phyloP scores from a whole-genome alignment of 2,113 vertebrate species.

The Apteryx mantelli region DNA sequence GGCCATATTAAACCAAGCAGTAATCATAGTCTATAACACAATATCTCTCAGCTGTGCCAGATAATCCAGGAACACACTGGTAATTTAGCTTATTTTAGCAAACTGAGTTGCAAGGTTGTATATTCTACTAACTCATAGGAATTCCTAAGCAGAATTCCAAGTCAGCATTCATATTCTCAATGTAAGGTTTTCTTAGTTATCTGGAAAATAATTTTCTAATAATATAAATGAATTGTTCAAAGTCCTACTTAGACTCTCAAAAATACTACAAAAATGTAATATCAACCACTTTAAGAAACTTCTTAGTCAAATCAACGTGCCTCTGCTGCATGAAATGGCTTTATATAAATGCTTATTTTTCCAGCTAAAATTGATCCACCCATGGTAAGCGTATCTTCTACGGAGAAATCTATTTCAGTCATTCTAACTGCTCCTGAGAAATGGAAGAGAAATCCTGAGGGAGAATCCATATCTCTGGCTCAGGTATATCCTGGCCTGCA shows the following conservation, averaged over 20 bases:
- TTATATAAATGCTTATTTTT: neutral
- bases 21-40: neutral
- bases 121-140: neutral
- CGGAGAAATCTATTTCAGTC: slow-evolving; percentile 78
- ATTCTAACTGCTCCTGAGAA: slow-evolving; percentile 82
- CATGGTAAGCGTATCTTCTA: slow-evolving; percentile 71
- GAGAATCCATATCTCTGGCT: slow-evolving; percentile 69
- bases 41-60: neutral
- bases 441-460: slow-evolving; percentile 76
- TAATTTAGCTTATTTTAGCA: neutral
- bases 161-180: neutral
- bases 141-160: slow-evolving; percentile 25
- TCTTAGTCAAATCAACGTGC: neutral
- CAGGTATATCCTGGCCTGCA: slow-evolving; percentile 78
- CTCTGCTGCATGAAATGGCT: neutral
- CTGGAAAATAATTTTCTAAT: neutral
- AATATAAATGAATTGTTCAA: neutral
- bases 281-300: neutral
- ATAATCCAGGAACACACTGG: neutral
- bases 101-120: neutral
- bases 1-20: neutral
- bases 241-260: neutral
- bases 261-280: neutral
- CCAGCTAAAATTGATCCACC: slow-evolving; percentile 87
- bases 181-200: neutral